Evolutionary conservation across 2,113 vertebrate species (phyloP), one percentile per base, ranked within the genome.

Genomic region (Trochalopteron elliotii): DNA sequence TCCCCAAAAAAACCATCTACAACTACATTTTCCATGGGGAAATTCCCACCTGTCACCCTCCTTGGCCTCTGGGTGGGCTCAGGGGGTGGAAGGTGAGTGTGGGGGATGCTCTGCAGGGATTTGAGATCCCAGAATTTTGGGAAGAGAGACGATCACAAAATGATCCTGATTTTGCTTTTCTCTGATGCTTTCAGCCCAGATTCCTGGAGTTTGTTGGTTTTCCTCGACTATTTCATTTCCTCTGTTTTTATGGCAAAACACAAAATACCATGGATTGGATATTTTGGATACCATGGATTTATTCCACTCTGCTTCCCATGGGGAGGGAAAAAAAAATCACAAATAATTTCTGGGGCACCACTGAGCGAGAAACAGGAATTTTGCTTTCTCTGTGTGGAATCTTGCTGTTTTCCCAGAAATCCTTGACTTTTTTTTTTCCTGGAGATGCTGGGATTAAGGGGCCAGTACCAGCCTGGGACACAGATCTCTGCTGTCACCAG

Each of bases 321-420:
- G 16, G 65, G 23, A 65, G 4, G 30, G 17, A 3, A 42, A 14
- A 40, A 12, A 50, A 40, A 23, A 5, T 42, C 21, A 1, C 28
- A 75, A 74, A 45, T 30, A 2, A 1, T 49, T 96, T 95, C 60
- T 23, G 8, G 55, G 33, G 60, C 28, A 0, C 3, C 0, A 4
- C 42, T 14, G 33, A 65, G n/a, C 0, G 0, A 33, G 30, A 17
- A 71, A 25, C 3, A 0, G 16, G 12, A n/a, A 1, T 37, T 53
- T 30, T 28, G 3, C 3, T 37, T 39, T 35, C 7, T 33, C 1
- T 0, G 4, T 5, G 3, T 50, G 40, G 30, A 77, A 59, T 50
- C 5, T 39, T 56, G 33, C n/a, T n/a, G 9, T 45, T 84, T 91
- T 44, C 53, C 35, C 55, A 40, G 20, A n/a, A 72, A 37, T 49